Evolutionary conservation across 2,113 vertebrate species (phyloP).

Genomic region (Megatriorchis doriae): DNA sequence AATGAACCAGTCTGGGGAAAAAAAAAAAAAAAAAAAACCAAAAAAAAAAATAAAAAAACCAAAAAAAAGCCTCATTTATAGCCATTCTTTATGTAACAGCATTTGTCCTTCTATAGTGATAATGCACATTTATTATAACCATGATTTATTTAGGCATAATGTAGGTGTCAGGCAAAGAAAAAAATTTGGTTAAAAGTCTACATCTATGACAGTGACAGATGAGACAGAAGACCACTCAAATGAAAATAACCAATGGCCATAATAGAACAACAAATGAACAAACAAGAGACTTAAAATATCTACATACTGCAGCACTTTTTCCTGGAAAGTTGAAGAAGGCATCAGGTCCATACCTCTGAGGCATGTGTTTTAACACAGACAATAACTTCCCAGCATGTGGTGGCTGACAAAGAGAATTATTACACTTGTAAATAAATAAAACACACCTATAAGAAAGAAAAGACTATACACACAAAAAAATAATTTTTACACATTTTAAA

Average conservation of each 20-base stretch:
- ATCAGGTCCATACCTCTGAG: constrained; percentile 92
- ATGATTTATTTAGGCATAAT: background rate
- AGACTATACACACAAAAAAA: background rate
- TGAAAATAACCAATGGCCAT: background rate
- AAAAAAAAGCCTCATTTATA: background rate
- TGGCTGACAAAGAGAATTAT: constrained; percentile 77
- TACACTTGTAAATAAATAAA: background rate
- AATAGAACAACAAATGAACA: background rate
- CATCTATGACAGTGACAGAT: background rate
- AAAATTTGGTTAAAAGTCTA: background rate
- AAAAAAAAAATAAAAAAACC: too few species aligned
- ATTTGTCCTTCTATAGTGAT: background rate
- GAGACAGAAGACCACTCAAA: background rate
- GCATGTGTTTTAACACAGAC: constrained; percentile 94
- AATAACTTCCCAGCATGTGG: constrained; percentile 92
- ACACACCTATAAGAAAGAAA: background rate
- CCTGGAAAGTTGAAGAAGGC: constrained; percentile 98
- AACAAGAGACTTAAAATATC: background rate
- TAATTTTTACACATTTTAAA: background rate
- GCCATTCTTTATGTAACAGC: background rate
- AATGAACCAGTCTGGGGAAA: background rate
- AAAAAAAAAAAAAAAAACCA: rapidly evolving
- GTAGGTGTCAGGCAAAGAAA: background rate
- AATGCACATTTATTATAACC: background rate
- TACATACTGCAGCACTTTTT: constrained; percentile 94